Base-by-base conservation (phyloP, 2,113 vertebrate genomes). In the Ammodytes dubius region DNA sequence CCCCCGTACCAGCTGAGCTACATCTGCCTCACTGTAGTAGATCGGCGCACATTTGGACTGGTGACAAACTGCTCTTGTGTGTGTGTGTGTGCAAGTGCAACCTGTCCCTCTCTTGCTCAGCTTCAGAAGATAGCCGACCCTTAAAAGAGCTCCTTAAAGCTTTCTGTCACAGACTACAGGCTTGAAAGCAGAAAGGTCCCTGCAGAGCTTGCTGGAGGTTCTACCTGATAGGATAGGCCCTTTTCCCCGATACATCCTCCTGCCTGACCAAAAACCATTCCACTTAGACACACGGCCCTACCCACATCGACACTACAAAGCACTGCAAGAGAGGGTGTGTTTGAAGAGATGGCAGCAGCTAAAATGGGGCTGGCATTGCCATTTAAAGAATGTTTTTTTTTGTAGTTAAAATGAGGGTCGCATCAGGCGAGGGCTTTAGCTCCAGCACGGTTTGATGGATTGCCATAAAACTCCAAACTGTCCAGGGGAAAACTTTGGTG, bases 331-430 rank as follows among this genome's bases (percentile, higher is more conserved):
- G 53, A 58, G 68, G 7, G 64, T 58, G 49, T 7, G 43, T 87
- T 86, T 83, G 82, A 86, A 79, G 79, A 75, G 15, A 83, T 77
- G 85, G 76, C 71, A 79, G 83, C 47, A 65, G 79, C 58, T 69
- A 52, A 84, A 88, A 82, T 80, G 60, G 50, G 67, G 40, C 66
- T 58, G 77, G 47, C 71, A 81, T 73, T 82, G 76, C 70, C 59
- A 56, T 75, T 27, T 73, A 84, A 74, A 66, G 43, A 6, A 5
- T 6, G 8, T 56, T 77, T 87, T 82, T 56, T 77, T 87, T 82
- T 87, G 82, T 70, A 77, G 82, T 65, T 77, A 53, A 87, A 85
- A 85, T 90, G 74, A 86, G 77, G 82, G 78, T 73, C 39, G 14
- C 71, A 69, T 78, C 64, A 69, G 64, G 64, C 14, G 10, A 54